Evolutionary conservation across 1,140 invertebrate species (phyloP).

Genomic region (Papilio polytes): DNA sequence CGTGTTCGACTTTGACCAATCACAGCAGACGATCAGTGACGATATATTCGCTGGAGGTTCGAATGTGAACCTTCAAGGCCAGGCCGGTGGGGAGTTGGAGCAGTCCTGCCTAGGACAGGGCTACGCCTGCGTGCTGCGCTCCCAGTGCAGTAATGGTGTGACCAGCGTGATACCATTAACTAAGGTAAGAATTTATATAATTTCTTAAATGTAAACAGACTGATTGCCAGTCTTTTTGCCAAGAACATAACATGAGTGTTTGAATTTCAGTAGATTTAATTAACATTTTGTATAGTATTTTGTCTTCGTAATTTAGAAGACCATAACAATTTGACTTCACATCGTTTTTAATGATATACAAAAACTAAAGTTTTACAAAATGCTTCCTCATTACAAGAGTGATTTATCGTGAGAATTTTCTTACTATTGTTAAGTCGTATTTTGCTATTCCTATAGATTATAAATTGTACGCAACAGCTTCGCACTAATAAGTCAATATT

Average conservation of each 20-base stretch:
- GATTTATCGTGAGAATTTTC: slow-evolving; percentile 5
- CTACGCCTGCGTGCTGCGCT: slow-evolving; percentile 84
- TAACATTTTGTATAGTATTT: background rate
- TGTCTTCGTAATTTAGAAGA: background rate
- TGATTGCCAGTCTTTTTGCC: background rate
- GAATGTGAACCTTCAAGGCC: slow-evolving; percentile 59
- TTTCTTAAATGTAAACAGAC: background rate
- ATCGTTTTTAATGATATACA: background rate
- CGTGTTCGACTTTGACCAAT: slow-evolving; percentile 64
- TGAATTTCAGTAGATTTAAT: no score
- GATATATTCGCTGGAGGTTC: slow-evolving; percentile 56
- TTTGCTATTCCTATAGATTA: background rate
- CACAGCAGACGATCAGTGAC: slow-evolving; percentile 65
- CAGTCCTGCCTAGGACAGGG: slow-evolving; percentile 83
- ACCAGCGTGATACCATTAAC: slow-evolving; percentile 80
- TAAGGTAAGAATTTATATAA: slow-evolving; percentile 62
- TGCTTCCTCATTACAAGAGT: background rate
- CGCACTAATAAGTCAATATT: no score
- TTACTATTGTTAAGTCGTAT: background rate
- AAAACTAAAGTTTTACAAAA: background rate
- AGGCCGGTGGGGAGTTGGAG: slow-evolving; percentile 65
- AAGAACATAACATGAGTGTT: background rate
- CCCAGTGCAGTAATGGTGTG: slow-evolving; percentile 85
- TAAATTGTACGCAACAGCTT: background rate
- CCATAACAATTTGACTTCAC: background rate